Evolutionary conservation across 2,113 vertebrate genomes (phyloP).

Genomic region (Isurus oxyrinchus): DNA sequence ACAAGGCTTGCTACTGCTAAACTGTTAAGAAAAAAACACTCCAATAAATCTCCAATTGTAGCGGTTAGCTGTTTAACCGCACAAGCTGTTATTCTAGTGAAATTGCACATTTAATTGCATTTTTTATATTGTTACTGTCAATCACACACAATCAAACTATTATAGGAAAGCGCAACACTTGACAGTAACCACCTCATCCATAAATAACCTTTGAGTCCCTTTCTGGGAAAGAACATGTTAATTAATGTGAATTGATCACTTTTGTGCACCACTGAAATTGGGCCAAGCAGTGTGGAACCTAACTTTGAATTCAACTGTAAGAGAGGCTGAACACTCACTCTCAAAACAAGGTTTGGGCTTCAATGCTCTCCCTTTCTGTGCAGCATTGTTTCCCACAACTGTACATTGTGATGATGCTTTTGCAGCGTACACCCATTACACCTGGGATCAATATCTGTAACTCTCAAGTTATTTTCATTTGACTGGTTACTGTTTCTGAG

Average conservation of each 20-base stretch:
- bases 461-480: background rate
- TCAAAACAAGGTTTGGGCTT: background rate
- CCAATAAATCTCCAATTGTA: background rate
- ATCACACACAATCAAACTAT: background rate
- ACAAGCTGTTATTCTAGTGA: background rate
- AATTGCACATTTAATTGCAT: background rate
- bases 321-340: background rate
- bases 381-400: background rate
- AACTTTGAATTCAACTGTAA: background rate
- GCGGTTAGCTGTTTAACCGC: background rate
- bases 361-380: background rate
- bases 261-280: background rate
- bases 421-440: background rate
- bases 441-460: background rate
- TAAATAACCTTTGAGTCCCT: background rate
- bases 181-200: background rate
- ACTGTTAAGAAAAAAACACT: background rate
- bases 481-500: background rate
- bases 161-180: background rate
- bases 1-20: background rate
- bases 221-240: background rate
- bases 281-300: background rate
- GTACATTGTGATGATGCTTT: background rate
- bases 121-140: background rate
- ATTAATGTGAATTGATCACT: background rate